Percentiles rank a stretch among this genome's conserved stretches.
phyloP scores from a whole-genome alignment of 1,140 invertebrate species.

The Gerris buenoi region DNA sequence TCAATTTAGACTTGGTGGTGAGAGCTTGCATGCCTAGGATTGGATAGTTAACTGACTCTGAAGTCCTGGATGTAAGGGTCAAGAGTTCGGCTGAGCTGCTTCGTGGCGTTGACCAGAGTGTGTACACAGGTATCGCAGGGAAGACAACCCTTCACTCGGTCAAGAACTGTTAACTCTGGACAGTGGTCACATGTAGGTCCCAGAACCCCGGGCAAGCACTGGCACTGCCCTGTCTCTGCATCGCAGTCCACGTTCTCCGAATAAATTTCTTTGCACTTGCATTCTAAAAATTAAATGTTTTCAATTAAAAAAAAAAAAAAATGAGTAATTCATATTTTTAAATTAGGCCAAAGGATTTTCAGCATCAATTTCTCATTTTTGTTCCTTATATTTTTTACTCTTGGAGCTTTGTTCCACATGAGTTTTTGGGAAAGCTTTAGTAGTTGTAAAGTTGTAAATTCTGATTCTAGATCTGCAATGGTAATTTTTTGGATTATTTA shows the following conservation, averaged over 20 bases:
- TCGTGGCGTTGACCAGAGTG: constrained; percentile 70
- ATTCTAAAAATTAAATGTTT: constrained; percentile 39
- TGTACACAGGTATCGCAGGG: constrained; percentile 81
- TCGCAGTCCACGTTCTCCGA: constrained; percentile 81
- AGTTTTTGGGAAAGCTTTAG: too few species aligned
- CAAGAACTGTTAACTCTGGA: constrained; percentile 64
- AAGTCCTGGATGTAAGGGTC: constrained; percentile 52
- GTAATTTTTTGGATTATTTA: too few species aligned
- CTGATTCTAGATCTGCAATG: too few species aligned
- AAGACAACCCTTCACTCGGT: constrained; percentile 53
- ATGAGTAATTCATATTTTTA: too few species aligned
- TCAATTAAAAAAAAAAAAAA: too few species aligned
- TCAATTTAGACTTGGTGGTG: too few species aligned
- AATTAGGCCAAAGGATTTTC: too few species aligned
- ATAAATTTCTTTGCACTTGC: constrained; percentile 72
- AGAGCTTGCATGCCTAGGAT: too few species aligned
- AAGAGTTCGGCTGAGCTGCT: constrained; percentile 47
- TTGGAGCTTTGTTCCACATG: too few species aligned
- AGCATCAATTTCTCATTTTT: too few species aligned
- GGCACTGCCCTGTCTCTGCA: constrained; percentile 74
- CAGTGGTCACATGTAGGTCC: constrained; percentile 92
- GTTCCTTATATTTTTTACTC: too few species aligned
- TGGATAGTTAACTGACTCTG: constrained; percentile 44
- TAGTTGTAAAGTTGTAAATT: too few species aligned
- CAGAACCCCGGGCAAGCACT: constrained; percentile 85